phyloP scores from a whole-genome alignment of 2,797 vertebrate genomes.

The Mormyrops boulengeri region DNA sequence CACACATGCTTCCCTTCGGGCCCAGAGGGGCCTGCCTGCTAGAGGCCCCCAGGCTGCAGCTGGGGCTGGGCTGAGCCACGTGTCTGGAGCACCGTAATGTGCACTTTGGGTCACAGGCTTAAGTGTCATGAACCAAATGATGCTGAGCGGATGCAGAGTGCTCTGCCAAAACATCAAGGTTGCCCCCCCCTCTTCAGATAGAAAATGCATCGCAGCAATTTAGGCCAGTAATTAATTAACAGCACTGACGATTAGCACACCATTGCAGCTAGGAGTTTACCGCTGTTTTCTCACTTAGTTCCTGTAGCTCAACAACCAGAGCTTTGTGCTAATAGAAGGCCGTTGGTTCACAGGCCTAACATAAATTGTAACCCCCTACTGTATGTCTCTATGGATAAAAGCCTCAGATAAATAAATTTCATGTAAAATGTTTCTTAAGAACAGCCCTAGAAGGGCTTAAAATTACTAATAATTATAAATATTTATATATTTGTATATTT shows the following conservation, averaged over 20 bases:
- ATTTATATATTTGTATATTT: not conserved
- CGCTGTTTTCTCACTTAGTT: not conserved
- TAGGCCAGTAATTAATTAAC: conserved; percentile 1
- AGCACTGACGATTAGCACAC: not conserved
- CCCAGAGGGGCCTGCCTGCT: not conserved
- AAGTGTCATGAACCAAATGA: not conserved
- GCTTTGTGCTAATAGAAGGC: not conserved
- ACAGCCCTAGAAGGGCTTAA: not conserved
- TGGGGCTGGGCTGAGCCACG: not conserved
- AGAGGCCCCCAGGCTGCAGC: not conserved
- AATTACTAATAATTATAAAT: not conserved
- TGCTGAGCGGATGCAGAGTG: not conserved
- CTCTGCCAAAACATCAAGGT: not conserved
- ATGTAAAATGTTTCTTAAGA: not conserved
- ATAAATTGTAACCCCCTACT: not conserved
- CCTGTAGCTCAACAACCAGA: not conserved
- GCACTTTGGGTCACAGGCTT: not conserved
- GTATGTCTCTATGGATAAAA: not conserved
- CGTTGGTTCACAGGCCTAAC: not conserved
- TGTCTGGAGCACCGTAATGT: not conserved
- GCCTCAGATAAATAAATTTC: not conserved
- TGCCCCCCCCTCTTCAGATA: not conserved
- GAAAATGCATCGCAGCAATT: not conserved
- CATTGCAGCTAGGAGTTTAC: not conserved
- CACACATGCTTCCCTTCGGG: not conserved